These are phyloP conservation scores for Odontamblyopus rebecca DNA, from an alignment of 2,797 vertebrate genomes.

Conservation along the genomic window DNA sequence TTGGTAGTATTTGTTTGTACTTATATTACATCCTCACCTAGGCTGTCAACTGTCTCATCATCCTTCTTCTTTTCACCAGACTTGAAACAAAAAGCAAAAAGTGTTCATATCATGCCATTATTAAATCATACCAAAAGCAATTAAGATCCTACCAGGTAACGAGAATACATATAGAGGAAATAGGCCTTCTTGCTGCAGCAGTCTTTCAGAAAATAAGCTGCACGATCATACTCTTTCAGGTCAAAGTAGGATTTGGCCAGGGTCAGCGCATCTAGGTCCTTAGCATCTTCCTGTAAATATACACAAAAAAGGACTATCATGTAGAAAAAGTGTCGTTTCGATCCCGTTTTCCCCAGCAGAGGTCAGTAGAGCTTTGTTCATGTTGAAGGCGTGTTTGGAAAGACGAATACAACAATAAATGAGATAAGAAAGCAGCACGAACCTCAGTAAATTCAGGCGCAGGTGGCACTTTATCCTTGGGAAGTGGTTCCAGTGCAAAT, in stretches of 20 bases:
- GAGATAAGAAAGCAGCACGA: conserved; percentile 29
- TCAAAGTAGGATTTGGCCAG: conserved; percentile 98
- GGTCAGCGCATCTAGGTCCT: conserved; percentile 93
- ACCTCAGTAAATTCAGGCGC: conserved; percentile 86
- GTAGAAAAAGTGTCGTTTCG: neutral
- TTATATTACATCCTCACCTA: conserved; percentile 80
- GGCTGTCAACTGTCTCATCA: conserved; percentile 96
- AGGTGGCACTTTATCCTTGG: conserved; percentile 84
- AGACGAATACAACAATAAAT: neutral
- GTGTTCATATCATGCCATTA: neutral
- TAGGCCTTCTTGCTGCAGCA: conserved; percentile 97
- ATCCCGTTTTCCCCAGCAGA: neutral
- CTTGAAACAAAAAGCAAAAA: conserved; percentile 62
- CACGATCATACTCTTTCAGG: conserved; percentile 96
- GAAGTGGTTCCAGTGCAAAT: conserved; percentile 86
- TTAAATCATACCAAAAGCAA: neutral
- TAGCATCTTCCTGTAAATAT: conserved; percentile 86
- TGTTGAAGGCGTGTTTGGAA: neutral
- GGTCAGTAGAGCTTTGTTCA: neutral
- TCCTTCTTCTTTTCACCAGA: conserved; percentile 99
- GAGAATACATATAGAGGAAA: conserved; percentile 98
- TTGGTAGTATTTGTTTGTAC: neutral
- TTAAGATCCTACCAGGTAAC: conserved; percentile 86
- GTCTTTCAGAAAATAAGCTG: conserved; percentile 92
- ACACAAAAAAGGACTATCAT: neutral